Evolutionary conservation across 2,888 invertebrate genomes (phyloP), one percentile per base, ranked within the genome.

Genomic region (Acleris literana): DNA sequence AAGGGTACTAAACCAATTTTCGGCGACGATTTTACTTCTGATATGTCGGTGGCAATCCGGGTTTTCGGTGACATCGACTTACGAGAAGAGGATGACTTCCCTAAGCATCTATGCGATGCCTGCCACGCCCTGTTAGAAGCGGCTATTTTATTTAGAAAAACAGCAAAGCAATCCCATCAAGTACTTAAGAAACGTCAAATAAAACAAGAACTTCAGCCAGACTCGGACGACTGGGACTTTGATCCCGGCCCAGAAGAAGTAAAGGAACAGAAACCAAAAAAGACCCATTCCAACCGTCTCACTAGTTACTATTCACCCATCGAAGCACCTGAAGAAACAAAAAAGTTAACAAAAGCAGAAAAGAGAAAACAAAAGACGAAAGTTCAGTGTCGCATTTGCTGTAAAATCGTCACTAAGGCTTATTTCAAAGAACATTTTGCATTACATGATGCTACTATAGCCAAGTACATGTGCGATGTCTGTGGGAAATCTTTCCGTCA

Each of bases 401-500:
- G 56, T 58, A 64, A 64, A 65, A 62, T 69, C 16, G 55, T 69
- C 22, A 69, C 63, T 3, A 59, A 59, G 16, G 59, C 67, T 5
- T 63, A 63, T 17, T 69, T 66, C n/a, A 67, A 66, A 33, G 59
- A 62, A 58, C 66, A 69, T 53, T 66, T 63, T 33, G 63, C 66
- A 11, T 22, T 63, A 17, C 66, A 66, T 33, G 66, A 68, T n/a
- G 63, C 65, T 3, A 57, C 67, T n/a, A 60, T 64, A 39, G 56
- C 62, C 4, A 66, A 64, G 51, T 62, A 58, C 48, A 68, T 68
- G 59, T 70, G 70, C 44, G 70, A 70, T 55, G 43, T 68, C 5
- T 70, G 70, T 22, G 70, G 70, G 17, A 67, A 65, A 43, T 62
- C 63, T 17, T 69, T 63, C 39, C 69, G 65, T 9, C 63, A 65